Evolutionary conservation across 35 echinoderm and acorn worm species (phyloP).

Genomic region (Hemicentrotus pulcherrimus): DNA sequence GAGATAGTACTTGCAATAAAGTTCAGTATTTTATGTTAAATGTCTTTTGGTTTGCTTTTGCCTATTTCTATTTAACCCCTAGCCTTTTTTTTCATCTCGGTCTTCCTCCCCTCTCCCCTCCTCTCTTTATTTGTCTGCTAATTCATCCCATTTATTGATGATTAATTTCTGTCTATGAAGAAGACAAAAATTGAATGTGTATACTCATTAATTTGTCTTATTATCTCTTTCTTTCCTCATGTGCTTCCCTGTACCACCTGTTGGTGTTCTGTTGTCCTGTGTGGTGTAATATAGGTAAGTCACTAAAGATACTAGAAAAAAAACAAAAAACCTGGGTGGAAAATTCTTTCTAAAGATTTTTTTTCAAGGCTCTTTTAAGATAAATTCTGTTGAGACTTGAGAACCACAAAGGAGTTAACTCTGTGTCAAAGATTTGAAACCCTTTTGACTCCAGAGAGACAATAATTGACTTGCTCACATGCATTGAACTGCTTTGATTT

Average conservation of each 20-base stretch:
- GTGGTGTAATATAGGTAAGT: not conserved
- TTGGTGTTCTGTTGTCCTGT: not conserved
- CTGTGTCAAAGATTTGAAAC: too few relatives aligned
- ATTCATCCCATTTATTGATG: too few relatives aligned
- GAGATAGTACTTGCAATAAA: not conserved
- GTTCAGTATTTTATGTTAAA: not conserved
- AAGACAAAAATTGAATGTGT: too few relatives aligned
- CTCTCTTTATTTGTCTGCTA: not conserved
- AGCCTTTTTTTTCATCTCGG: not conserved
- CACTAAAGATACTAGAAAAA: not conserved
- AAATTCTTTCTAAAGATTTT: too few relatives aligned
- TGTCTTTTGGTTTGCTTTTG: not conserved
- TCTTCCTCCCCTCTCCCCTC: not conserved
- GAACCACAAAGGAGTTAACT: too few relatives aligned
- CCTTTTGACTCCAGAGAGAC: too few relatives aligned
- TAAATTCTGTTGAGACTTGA: too few relatives aligned
- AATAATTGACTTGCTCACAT: too few relatives aligned
- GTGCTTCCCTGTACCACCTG: not conserved
- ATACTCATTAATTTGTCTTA: not conserved
- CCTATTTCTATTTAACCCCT: not conserved
- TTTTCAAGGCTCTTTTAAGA: too few relatives aligned
- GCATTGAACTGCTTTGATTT: too few relatives aligned
- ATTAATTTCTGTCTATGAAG: too few relatives aligned
- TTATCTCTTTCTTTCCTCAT: not conserved
- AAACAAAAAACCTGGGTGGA: too few relatives aligned